Base-by-base conservation (phyloP, 2,113 vertebrate genomes). In the Rutilus rutilus region DNA sequence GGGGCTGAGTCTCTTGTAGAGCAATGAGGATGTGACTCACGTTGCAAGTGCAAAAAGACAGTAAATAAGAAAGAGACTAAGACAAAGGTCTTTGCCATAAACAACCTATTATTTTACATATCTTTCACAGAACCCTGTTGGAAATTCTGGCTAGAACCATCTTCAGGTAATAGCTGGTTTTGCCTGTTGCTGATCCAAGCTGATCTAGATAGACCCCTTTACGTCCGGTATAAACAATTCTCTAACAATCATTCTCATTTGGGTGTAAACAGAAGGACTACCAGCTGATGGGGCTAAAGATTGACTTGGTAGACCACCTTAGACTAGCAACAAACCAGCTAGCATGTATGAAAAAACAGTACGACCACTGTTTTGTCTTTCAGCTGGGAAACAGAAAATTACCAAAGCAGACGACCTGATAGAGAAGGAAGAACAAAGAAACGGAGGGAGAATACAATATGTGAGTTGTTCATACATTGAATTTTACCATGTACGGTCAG, bases 21-120 rank as follows among this genome's bases (percentile, higher is more conserved):
- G 23, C 11, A 64, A 19, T 3, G 33, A 64, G 78, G 15, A 60
- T 67, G 79, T 82, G 79, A 67, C 25, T 82, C 79, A 82, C 27
- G 42, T n/a, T 52, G 62, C 60, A 81, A 54, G 30, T 79, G 52
- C 30, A 77, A 33, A 17, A 39, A 79, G 33, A 60, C 30, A 17
- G 52, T 79, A 36, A 79, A 79, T 59, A 59, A 42, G 77, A 79
- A 69, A 65, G 23, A 65, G 54, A 62, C 60, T 4, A 3, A 19
- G 79, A 42, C 42, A 67, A 42, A 42, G 36, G 74, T 17, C 3
- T 25, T 30, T 4, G 62, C 62, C 25, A 65, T 65, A 15, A 30
- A 36, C 30, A 69, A 69, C 27, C 14, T 27, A 25, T 69, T 14
- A 1, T 36, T 69, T 54, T 54, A 10, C 67, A 42, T 42, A 42